A percentile compares a stretch with the other conserved stretches of the same genome.
These are phyloP conservation scores for Corydoras sp. DNA, from an alignment of 2,113 vertebrate species.

Conservation along the genomic window DNA sequence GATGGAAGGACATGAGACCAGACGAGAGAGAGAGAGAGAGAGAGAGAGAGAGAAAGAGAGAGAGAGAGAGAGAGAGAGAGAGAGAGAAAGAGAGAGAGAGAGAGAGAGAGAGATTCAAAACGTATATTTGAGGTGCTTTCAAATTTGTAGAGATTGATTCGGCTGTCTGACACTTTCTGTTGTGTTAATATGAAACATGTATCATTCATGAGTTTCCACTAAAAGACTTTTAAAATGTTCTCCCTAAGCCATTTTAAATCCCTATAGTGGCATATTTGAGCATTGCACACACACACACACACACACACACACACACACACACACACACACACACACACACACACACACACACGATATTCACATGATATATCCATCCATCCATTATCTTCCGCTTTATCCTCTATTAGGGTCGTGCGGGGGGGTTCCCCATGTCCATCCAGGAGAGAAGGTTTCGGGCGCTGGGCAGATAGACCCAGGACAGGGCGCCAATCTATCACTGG, in stretches of 20 bases:
- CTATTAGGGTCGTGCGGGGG: too few species aligned
- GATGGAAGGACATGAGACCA: too few species aligned
- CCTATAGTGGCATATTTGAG: neutral
- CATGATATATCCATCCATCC: too few species aligned
- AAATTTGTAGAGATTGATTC: conserved; percentile 38
- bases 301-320: too few species aligned
- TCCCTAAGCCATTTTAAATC: conserved; percentile 13
- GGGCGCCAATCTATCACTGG: too few species aligned
- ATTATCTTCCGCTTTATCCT: too few species aligned
- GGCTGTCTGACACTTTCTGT: conserved; percentile 24
- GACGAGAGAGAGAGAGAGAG: too few species aligned
- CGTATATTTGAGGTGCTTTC: conserved; percentile 26
- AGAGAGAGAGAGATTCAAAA: conserved; percentile 28
- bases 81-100: conserved; percentile 2
- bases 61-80: neutral
- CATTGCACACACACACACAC: neutral
- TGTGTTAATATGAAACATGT: conserved; percentile 37
- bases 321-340: neutral
- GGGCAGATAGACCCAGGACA: too few species aligned
- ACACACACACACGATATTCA: too few species aligned
- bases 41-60: too few species aligned
- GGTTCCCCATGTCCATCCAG: too few species aligned
- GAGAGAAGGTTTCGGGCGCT: too few species aligned
- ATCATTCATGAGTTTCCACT: conserved; percentile 31
- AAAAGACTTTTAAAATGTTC: conserved; percentile 24